These are phyloP conservation scores for Neotragus moschatus DNA, from an alignment of 2,113 vertebrate genomes.

Conservation along the genomic window DNA sequence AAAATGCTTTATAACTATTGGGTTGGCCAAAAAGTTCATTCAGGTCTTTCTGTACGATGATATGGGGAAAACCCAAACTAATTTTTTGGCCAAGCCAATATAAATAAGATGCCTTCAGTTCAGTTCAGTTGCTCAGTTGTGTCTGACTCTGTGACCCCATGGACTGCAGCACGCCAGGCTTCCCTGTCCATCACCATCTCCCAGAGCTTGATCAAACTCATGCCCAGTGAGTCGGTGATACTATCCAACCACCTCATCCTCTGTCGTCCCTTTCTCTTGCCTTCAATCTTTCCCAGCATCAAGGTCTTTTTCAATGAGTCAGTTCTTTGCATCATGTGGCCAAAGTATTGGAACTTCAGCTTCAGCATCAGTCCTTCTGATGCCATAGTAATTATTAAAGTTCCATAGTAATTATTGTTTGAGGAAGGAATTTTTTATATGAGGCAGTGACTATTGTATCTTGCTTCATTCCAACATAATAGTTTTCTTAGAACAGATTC, in stretches of 20 bases:
- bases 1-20: background rate
- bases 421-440: background rate
- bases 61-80: rapidly evolving
- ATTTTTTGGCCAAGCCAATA: background rate
- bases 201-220: background rate
- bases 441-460: background rate
- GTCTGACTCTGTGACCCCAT: background rate
- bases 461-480: background rate
- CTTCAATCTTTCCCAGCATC: background rate
- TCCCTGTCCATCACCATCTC: background rate
- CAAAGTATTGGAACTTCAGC: background rate
- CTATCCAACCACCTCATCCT: background rate
- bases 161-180: background rate
- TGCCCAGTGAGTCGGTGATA: rapidly evolving
- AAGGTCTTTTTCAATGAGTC: background rate
- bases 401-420: background rate
- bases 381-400: background rate
- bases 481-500: background rate
- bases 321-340: background rate
- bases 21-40: background rate
- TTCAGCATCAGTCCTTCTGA: background rate
- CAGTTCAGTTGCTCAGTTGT: background rate
- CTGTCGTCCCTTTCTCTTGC: background rate
- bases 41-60: background rate
- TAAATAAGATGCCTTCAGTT: background rate